phyloP scores from a whole-genome alignment of 2,113 vertebrate species.

The Labrus mixtus region DNA sequence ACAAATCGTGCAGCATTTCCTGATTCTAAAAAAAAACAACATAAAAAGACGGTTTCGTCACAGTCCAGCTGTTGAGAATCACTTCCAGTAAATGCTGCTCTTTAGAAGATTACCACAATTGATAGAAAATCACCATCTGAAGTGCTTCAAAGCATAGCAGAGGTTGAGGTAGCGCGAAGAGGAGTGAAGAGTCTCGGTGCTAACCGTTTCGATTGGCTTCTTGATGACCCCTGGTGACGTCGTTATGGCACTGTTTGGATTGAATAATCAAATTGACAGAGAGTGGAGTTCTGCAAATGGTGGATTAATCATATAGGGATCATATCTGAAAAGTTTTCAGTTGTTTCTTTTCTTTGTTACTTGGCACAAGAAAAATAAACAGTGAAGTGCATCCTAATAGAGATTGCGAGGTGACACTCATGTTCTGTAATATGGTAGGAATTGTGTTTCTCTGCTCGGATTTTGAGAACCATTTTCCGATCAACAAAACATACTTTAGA shows the following conservation, averaged over 20 bases:
- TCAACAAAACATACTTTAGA: too few relatives aligned
- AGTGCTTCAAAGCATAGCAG: constrained; percentile 16
- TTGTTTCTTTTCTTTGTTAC: too few relatives aligned
- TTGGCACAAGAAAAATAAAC: too few relatives aligned
- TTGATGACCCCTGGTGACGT: not conserved
- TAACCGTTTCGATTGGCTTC: constrained; percentile 3
- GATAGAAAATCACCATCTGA: constrained; percentile 6
- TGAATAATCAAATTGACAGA: not conserved
- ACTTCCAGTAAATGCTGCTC: not conserved
- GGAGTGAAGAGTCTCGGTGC: constrained; percentile 14
- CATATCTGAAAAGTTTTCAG: too few relatives aligned
- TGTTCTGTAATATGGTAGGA: too few relatives aligned
- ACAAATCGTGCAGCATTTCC: too few relatives aligned
- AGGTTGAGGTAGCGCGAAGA: constrained; percentile 22
- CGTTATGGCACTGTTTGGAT: not conserved
- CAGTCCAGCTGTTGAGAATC: not conserved
- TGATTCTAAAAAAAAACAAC: not conserved
- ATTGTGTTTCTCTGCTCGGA: too few relatives aligned
- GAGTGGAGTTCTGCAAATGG: not conserved
- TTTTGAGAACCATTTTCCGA: too few relatives aligned
- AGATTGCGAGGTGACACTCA: too few relatives aligned
- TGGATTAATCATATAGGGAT: too few relatives aligned
- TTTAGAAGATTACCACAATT: not conserved
- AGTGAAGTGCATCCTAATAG: too few relatives aligned
- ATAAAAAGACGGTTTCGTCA: not conserved